Base-by-base conservation (phyloP, 2,888 invertebrate species). In the Tipula vernalis region DNA sequence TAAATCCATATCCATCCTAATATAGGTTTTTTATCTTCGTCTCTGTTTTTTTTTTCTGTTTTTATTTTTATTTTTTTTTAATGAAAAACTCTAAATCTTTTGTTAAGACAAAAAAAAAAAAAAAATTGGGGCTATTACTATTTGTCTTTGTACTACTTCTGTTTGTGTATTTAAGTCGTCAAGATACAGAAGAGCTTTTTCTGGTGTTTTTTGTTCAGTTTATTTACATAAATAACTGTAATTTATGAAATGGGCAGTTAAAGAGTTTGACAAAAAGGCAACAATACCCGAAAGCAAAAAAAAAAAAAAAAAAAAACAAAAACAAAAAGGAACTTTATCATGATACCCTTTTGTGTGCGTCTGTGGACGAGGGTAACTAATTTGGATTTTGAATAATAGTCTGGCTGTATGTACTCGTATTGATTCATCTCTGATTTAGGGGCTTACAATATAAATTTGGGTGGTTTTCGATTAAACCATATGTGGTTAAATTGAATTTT, bases 31-130 rank as follows among this genome's bases (percentile, higher is more conserved):
- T 28, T 71, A 71, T 71, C 71, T 71, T 71, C 71, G 28, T 71
- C 71, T 71, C 71, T 28, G 28, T 71, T 28, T 28, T 10, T 15
- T 71, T 12, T 28, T 28, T 71, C 5, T 28, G 28, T 18, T 18
- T 71, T 71, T 71, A 28, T 71, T 71, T n/a, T 51, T 57, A 0
- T 57, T 28, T 18, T 18, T 8, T 28, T 71, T 71, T 28, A 71
- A 71, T 71, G 71, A 71, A 71, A 71, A 71, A 71, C 71, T 71
- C 71, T 71, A 71, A 71, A 71, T 71, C 71, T 71, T 71, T 71
- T 71, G 28, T 71, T 71, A 28, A 71, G 71, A 28, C 71, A 71
- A 71, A 71, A 71, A 18, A 71, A 71, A 71, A 71, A 18, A 71
- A 71, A 51, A 71, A 18, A 5, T 71, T 71, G 71, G 28, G 71